Percentiles rank a stretch among this genome's conserved stretches.
Conservation (phyloP, 2,113 vertebrate genomes). For the Raja brachyura region DNA sequence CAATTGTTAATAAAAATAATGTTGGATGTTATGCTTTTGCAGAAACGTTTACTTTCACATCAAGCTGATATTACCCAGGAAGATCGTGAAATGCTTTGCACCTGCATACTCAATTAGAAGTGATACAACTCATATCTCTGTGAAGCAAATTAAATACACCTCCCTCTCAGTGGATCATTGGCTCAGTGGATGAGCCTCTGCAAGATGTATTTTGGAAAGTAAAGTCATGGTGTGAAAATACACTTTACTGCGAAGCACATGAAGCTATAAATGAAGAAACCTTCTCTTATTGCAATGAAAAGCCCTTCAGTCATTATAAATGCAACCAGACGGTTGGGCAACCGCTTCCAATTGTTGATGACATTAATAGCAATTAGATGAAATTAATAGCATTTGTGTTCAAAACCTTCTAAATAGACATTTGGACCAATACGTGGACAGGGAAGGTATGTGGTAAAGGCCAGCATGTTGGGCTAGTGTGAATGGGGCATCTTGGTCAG, state of each 20-base stretch:
- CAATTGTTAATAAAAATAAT: neutral
- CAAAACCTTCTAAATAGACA: neutral
- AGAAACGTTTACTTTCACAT: neutral
- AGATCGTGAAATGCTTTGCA: neutral
- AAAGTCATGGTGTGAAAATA: neutral
- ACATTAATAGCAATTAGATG: constrained; percentile 22
- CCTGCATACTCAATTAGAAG: neutral
- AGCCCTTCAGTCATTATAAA: neutral
- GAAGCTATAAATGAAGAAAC: constrained; percentile 9
- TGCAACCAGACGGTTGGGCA: neutral
- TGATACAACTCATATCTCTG: neutral
- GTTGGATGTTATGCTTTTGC: neutral
- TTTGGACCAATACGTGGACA: neutral
- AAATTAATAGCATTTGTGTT: constrained; percentile 10
- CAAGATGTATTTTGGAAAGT: neutral
- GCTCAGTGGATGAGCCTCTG: neutral
- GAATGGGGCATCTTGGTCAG: too few relatives aligned
- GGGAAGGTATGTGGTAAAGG: too few relatives aligned
- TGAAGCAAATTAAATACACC: neutral
- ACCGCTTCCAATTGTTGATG: constrained; percentile 8
- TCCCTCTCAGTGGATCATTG: neutral
- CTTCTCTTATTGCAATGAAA: neutral
- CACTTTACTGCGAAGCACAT: neutral
- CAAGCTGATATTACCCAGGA: neutral
- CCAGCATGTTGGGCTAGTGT: too few relatives aligned